Conservation (phyloP, 2,888 invertebrate species). For the Ptychoptera albimana region DNA sequence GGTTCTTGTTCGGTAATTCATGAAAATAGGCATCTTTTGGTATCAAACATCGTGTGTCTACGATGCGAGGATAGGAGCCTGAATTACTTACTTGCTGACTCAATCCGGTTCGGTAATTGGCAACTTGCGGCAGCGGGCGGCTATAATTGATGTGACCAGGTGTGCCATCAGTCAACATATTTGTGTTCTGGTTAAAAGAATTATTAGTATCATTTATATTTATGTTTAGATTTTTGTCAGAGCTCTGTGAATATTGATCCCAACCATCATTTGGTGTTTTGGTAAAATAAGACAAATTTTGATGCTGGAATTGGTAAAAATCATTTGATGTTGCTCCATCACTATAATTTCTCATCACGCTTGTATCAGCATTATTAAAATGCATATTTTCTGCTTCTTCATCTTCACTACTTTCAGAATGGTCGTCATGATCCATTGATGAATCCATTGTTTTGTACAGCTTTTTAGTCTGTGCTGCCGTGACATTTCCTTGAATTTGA, state of each 20-base stretch:
- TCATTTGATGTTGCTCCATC: too few species aligned
- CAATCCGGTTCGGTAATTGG: background rate
- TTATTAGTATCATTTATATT: too few species aligned
- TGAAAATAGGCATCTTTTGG: conserved; percentile 47
- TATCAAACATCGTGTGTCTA: conserved; percentile 24
- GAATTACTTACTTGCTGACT: background rate
- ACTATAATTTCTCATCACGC: too few species aligned
- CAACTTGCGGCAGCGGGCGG: conserved; percentile 13
- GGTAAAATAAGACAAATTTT: too few species aligned
- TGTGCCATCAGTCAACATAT: too few species aligned
- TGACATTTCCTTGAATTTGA: conserved; percentile 16
- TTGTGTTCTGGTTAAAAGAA: too few species aligned
- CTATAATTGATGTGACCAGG: too few species aligned
- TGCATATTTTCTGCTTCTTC: conserved; percentile 25
- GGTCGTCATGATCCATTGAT: conserved; percentile 26
- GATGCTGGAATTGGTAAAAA: too few species aligned
- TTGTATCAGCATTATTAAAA: too few species aligned
- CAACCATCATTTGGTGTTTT: too few species aligned
- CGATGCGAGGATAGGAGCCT: conserved; percentile 6
- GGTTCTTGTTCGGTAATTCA: conserved; percentile 35
- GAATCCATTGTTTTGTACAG: background rate
- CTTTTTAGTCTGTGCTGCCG: background rate
- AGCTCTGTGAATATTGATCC: too few species aligned
- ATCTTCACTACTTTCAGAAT: conserved; percentile 42
- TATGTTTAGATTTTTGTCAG: too few species aligned